These are phyloP conservation scores for Pelodytes ibericus DNA, from an alignment of 2,797 vertebrate genomes.

Conservation along the genomic window DNA sequence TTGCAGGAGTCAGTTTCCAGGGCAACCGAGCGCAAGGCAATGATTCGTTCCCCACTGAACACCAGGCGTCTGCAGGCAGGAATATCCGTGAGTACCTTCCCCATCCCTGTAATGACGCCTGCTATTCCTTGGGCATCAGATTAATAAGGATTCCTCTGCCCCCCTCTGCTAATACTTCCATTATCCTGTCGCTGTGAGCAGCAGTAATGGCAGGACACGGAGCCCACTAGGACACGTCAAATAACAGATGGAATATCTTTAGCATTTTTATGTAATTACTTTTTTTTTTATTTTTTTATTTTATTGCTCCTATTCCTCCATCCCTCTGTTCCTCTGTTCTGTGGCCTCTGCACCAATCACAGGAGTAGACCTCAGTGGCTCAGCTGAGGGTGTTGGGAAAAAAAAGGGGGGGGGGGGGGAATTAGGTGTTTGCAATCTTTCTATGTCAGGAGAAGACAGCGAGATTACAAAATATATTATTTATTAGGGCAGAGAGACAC, in stretches of 20 bases:
- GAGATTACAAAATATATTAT: constrained; percentile 38
- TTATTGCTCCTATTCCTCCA: constrained; percentile 65
- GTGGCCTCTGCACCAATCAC: constrained; percentile 29
- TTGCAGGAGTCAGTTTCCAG: constrained; percentile 80
- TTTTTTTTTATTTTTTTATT: no score
- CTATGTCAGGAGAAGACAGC: background rate
- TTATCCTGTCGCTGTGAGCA: constrained; percentile 68
- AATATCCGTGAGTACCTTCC: constrained; percentile 75
- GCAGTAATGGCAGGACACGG: constrained; percentile 65
- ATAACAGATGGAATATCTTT: constrained; percentile 76
- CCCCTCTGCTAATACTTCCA: constrained; percentile 64
- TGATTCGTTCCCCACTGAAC: constrained; percentile 76
- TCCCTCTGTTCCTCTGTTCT: constrained; percentile 61
- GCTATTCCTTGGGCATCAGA: constrained; percentile 73
- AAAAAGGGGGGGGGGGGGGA: background rate
- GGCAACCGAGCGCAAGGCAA: constrained; percentile 78
- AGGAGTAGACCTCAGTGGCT: background rate
- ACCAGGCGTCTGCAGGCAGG: constrained; percentile 78
- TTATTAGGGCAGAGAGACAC: background rate
- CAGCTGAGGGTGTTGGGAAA: no score
- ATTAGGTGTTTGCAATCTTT: constrained; percentile 36
- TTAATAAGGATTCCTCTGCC: constrained; percentile 72
- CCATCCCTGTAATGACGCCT: constrained; percentile 72
- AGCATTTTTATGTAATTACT: constrained; percentile 82
- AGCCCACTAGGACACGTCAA: constrained; percentile 70